Evolutionary conservation across 2,113 vertebrate species (phyloP).

Genomic region (Apteryx mantelli): DNA sequence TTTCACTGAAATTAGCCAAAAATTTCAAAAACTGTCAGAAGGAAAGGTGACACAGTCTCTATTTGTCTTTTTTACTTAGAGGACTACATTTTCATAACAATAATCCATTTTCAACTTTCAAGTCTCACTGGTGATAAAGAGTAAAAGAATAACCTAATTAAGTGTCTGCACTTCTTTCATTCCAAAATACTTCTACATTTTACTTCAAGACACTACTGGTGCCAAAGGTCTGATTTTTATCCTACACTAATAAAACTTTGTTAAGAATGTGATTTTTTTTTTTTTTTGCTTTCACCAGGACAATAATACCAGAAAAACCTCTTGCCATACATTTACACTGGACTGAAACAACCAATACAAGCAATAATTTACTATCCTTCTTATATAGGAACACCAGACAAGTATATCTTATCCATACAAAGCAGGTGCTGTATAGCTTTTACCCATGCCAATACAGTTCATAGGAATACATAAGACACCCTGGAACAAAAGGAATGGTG

Average conservation of each 20-base stretch:
- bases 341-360: not conserved
- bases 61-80: not conserved
- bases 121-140: not conserved
- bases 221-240: not conserved
- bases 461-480: not conserved
- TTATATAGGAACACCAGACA: not conserved
- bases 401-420: not conserved
- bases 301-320: not conserved
- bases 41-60: not conserved
- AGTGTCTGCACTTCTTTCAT: not conserved
- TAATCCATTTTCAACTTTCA: not conserved
- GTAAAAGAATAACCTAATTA: not conserved
- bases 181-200: not conserved
- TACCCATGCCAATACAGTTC: not conserved
- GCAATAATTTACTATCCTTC: not conserved
- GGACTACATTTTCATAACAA: not conserved
- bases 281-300: not conserved
- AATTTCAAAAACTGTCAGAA: not conserved
- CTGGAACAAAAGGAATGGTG: not conserved
- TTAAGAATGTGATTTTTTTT: not conserved
- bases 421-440: not conserved
- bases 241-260: not conserved
- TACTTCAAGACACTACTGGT: not conserved
- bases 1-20: not conserved
- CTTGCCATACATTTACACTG: not conserved